Evolutionary conservation across 2,113 vertebrate genomes (phyloP), one percentile per base, ranked within the genome.

Genomic region (Noturus placidus): DNA sequence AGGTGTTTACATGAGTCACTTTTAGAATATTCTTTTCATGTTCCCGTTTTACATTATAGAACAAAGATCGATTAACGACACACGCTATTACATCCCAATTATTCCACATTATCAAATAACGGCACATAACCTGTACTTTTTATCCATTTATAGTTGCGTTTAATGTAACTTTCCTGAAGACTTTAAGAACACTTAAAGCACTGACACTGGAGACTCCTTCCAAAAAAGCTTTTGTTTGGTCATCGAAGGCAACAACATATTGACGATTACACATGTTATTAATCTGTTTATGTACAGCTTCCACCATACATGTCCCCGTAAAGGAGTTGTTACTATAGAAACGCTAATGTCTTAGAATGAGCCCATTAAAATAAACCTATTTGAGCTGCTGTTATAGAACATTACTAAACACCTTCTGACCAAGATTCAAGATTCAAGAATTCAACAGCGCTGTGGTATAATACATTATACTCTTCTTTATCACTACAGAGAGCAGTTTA

Each of bases 401-500:
- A 54, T 54, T 19, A 54, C 8, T 63, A 83, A 63, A 57, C 54
- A 42, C 59, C 11, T 19, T 13, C 38, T 46, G 42, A 50, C 72
- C 76, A 54, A 17, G n/a, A n/a, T n/a, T 78, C 76, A n/a, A n/a
- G 76, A 52, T 27, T 50, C 25, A 11, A n/a, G 74, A 50, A 42
- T 74, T 25, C 35, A 74, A 74, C 7, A 22, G 35, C 2, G 19
- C 35, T 50, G 42, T 52, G 46, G 42, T 78, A 3, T 78, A 17
- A 78, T n/a, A 14, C 42, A n/a, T 77, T 50, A 14, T 77, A 56
- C 25, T 33, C 13, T n/a, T 56, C 59, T 67, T 80, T 38, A 81
- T 70, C 33, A 14, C 86, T 22, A 38, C 33, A 57, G 38, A 70
- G 33, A 69, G 20, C 59, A 56, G 85, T 79, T 83, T 65, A 83